Evolutionary conservation across 2,888 invertebrate species (phyloP).

Genomic region (Clunio marinus): DNA sequence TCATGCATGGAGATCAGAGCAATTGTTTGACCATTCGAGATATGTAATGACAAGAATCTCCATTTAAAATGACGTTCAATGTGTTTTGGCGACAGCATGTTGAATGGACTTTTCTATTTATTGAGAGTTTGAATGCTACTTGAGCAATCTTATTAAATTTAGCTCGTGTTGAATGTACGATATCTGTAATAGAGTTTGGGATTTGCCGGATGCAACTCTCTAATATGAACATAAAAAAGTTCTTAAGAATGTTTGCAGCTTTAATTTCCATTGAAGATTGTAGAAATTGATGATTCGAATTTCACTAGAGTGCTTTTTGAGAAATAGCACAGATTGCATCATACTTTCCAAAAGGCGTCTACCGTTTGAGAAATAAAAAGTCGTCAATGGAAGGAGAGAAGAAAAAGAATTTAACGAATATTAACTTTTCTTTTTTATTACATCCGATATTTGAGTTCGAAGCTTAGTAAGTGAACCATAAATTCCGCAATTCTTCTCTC

Average conservation of each 20-base stretch:
- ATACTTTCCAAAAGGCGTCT: not conserved
- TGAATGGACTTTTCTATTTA: conserved; percentile 1
- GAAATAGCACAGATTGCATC: conserved; percentile 7
- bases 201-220: no score
- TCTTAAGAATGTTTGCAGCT: not conserved
- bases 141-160: no score
- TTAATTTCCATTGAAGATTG: not conserved
- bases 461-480: not conserved
- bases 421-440: not conserved
- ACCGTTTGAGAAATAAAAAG: not conserved
- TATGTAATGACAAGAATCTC: conserved; percentile 9
- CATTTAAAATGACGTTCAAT: conserved; percentile 31
- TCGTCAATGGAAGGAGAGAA: not conserved
- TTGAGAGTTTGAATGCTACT: not conserved
- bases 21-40: not conserved
- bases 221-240: not conserved
- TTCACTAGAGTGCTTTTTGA: no score
- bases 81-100: conserved; percentile 19
- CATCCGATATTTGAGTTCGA: not conserved
- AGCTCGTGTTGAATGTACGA: not conserved
- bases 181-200: not conserved
- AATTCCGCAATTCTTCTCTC: no score
- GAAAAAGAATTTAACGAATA: not conserved
- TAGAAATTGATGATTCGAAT: not conserved
- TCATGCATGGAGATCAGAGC: not conserved